These are phyloP conservation scores for Brachyrhaphis roseni DNA, from an alignment of 2,797 vertebrate genomes.

Conservation along the genomic window DNA sequence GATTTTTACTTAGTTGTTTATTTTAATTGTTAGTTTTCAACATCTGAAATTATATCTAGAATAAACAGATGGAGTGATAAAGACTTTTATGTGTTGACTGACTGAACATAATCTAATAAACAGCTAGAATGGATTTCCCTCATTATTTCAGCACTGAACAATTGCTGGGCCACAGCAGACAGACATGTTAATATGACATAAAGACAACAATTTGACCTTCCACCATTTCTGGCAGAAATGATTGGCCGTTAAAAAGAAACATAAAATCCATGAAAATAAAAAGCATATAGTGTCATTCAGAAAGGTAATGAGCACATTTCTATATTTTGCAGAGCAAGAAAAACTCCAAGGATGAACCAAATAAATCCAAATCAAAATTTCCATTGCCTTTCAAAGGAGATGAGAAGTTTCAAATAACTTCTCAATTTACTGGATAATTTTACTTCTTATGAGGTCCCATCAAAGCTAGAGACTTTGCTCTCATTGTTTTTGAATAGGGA, in stretches of 20 bases:
- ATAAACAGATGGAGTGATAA: slow-evolving; percentile 37
- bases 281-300: neutral
- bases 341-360: neutral
- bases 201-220: neutral
- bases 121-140: neutral
- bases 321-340: neutral
- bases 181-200: neutral
- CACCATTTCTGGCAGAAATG: neutral
- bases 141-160: neutral
- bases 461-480: neutral
- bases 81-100: slow-evolving; percentile 42
- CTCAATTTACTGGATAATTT: neutral
- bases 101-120: neutral
- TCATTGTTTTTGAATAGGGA: neutral
- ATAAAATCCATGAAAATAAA: neutral
- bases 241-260: neutral
- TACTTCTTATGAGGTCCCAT: neutral
- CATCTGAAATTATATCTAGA: slow-evolving; percentile 27
- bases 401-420: neutral
- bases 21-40: slow-evolving; percentile 41
- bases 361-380: neutral
- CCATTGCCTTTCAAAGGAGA: neutral
- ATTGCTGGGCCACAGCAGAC: neutral
- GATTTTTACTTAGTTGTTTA: slow-evolving; percentile 25
- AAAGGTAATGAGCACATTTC: neutral